phyloP scores from a whole-genome alignment of 1,140 invertebrate genomes.

The Doryteuthis pealeii region DNA sequence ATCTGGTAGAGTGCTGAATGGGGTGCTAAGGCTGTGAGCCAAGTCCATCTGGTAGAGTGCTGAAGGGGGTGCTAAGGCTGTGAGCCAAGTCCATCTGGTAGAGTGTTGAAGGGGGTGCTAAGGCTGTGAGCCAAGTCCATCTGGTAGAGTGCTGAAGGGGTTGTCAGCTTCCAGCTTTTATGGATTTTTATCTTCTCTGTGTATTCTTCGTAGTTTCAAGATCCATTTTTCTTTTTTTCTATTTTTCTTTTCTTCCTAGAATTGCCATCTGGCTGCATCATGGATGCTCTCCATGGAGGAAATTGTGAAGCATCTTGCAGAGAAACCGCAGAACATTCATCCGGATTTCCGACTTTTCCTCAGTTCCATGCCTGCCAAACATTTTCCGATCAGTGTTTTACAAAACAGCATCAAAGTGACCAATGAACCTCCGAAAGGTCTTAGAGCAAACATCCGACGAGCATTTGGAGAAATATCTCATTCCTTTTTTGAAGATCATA shows the following conservation, averaged over 20 bases:
- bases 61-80: too few relatives aligned
- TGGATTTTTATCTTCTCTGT: too few relatives aligned
- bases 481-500: conserved; percentile 76
- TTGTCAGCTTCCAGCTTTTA: too few relatives aligned
- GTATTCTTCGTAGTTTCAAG: too few relatives aligned
- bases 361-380: conserved; percentile 59
- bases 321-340: conserved; percentile 55
- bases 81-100: too few relatives aligned
- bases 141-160: too few relatives aligned
- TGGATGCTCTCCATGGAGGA: conserved; percentile 62
- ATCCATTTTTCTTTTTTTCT: too few relatives aligned
- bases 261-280: conserved; percentile 60
- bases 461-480: conserved; percentile 62
- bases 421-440: conserved; percentile 61
- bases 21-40: too few relatives aligned
- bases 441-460: conserved; percentile 70
- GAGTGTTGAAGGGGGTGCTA: too few relatives aligned
- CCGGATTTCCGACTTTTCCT: conserved; percentile 59
- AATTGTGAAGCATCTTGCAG: conserved; percentile 52
- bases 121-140: too few relatives aligned
- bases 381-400: conserved; percentile 59
- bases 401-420: conserved; percentile 63
- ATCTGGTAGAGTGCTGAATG: too few relatives aligned
- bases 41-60: too few relatives aligned
- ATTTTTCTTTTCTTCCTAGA: conserved; percentile 35